phyloP scores from a whole-genome alignment of 2,888 invertebrate genomes.

The Acrocyrtus sp. region DNA sequence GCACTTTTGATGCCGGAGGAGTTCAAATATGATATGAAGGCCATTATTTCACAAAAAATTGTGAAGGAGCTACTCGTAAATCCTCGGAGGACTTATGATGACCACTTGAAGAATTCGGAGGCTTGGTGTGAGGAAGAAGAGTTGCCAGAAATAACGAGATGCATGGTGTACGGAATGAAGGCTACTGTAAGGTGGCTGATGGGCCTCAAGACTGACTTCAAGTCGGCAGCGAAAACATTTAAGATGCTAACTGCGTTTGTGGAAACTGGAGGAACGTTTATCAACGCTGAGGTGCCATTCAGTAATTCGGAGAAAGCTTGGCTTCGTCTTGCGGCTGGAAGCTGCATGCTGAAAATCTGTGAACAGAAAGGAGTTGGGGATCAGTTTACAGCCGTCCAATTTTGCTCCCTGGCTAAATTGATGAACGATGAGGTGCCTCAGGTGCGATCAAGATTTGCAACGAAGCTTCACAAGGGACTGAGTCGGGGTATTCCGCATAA shows the following conservation, averaged over 20 bases:
- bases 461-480: conserved; percentile 91
- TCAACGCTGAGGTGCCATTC: conserved; percentile 65
- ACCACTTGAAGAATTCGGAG: conserved; percentile 71
- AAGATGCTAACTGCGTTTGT: conserved; percentile 95
- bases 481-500: conserved; percentile 71
- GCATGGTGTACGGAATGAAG: conserved; percentile 94
- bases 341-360: conserved; percentile 96
- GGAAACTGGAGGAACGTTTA: conserved; percentile 87
- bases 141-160: conserved; percentile 88
- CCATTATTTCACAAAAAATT: conserved; percentile 93
- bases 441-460: conserved; percentile 86
- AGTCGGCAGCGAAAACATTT: conserved; percentile 92
- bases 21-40: conserved; percentile 91
- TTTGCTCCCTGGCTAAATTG: conserved; percentile 90
- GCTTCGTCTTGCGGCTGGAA: conserved; percentile 90
- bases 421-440: conserved; percentile 76
- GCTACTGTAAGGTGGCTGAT: conserved; percentile 96
- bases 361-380: conserved; percentile 97
- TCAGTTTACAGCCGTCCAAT: conserved; percentile 93
- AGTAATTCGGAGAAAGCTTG: conserved; percentile 68
- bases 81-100: conserved; percentile 59
- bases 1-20: conserved; percentile 91
- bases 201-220: conserved; percentile 86
- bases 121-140: conserved; percentile 87
- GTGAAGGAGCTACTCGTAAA: conserved; percentile 91